Evolutionary conservation across 2,113 vertebrate genomes (phyloP).

Genomic region (Lathamus discolor): DNA sequence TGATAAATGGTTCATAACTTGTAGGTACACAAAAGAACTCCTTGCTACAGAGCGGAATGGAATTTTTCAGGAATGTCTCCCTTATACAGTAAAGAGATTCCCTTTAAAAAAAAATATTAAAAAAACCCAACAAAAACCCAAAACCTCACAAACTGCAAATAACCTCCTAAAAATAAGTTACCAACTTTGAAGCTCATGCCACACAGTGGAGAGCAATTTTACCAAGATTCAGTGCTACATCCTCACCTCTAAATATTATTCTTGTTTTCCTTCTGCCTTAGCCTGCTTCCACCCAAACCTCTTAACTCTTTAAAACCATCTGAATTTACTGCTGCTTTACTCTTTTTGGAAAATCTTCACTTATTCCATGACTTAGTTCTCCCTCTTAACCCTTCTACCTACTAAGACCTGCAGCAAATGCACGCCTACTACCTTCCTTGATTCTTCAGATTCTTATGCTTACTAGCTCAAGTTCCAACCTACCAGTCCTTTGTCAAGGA

Average conservation of each 20-base stretch:
- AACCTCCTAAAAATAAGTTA: constrained; percentile 24
- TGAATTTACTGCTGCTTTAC: background rate
- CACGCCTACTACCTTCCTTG: background rate
- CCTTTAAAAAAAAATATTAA: background rate
- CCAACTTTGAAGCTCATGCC: background rate
- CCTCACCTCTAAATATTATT: background rate
- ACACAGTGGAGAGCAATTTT: constrained; percentile 47
- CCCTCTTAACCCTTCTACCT: background rate
- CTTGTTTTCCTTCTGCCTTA: background rate
- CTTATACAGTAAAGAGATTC: background rate
- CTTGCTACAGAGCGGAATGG: background rate
- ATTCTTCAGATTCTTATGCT: background rate
- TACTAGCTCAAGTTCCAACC: background rate
- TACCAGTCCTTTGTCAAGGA: background rate
- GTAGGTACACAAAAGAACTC: background rate
- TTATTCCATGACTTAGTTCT: background rate
- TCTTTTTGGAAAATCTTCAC: background rate
- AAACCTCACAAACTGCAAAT: background rate
- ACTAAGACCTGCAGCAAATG: background rate
- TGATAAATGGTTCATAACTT: background rate
- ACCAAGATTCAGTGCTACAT: background rate
- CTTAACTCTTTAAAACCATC: background rate
- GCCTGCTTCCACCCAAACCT: background rate
- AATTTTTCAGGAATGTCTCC: constrained; percentile 8
- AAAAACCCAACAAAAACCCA: too few relatives aligned